Evolutionary conservation across 2,113 vertebrate genomes (phyloP), one percentile per base, ranked within the genome.

Genomic region (Lophura nycthemera): DNA sequence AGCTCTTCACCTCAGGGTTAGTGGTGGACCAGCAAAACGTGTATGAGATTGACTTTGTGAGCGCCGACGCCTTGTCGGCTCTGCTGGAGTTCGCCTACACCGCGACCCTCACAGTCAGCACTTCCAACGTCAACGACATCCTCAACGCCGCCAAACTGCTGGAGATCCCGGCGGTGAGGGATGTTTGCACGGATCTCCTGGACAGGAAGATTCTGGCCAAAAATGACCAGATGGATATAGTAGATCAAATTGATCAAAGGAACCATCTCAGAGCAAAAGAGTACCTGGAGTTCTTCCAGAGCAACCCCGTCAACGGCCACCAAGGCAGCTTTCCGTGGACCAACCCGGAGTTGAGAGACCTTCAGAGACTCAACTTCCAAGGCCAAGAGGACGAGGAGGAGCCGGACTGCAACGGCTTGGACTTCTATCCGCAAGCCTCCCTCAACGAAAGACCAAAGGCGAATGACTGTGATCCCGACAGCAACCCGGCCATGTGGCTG

Each of bases 21-120:
- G 98, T 98, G 60, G 99, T 99, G 30, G 99, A 99, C 98, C 99
- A 99, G 96, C 99, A 99, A 96, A 99, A 98, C 88, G 97, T 99
- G 96, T 99, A 99, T 90, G 98, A 98, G 97, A 98, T 99, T 63
- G 99, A 99, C 98, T 99, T 99, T 89, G 98, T 99, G 96, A 98
- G 97, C 0, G 98, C 99, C 0, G 99, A 99, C 20, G 98, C 99
- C 8, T 97, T 99, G 89, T 98, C 98, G 7, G 99, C 99, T 2
- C 98, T 99, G 97, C 97, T 99, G 97, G 99, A 99, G 97, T 99
- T 99, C 94, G 99, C 99, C 95, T 99, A 99, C 97, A 99, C 99
- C 2, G 99, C 99, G 91, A 99, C 99, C 20, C 98, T 99, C 66
- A 99, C 99, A 4, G 98, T 99, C 97, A 99, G 99, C 97, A 99